Base-by-base conservation (phyloP, 2,113 vertebrate species). In the Australoheros scitulus region DNA sequence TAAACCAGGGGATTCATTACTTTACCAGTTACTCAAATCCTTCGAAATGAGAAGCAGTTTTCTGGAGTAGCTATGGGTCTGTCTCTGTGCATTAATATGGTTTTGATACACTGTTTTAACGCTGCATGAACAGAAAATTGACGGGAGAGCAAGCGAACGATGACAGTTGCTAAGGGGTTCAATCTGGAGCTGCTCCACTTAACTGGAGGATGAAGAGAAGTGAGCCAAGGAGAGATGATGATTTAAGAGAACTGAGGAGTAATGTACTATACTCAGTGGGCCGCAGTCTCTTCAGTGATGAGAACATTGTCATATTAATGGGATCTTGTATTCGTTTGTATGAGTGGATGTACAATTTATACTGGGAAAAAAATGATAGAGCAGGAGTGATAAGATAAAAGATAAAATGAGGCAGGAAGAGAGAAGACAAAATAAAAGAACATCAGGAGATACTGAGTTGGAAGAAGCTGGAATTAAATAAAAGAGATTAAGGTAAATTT, bases 161-260 rank as follows among this genome's bases (percentile, higher is more conserved):
- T 82, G 87, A 87, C 88, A 89, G 83, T 86, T 81, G 82, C 89
- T 86, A 76, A 91, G 75, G 87, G 92, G 77, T 90, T 89, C 87
- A 80, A 86, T 92, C 90, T 89, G 75, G 86, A 90, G 89, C 79
- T 82, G 89, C 88, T 93, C 80, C 87, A 90, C 85, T 93, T 90
- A 90, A 88, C 90, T 81, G 81, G 76, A 92, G 88, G 86, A 90
- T 87, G 88, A 93, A 87, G 74, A 85, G 80, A 87, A 85, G 77
- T 78, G 90, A 88, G 87, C 38, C 6, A 65, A 89, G 75, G 77
- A 85, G 87, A 86, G 83, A 76, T 58, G 68, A 84, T 79, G 80
- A 90, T 91, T 90, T 91, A 90, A 85, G 89, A 89, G 89, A 85
- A 76, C 55, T 0, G 3, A 83, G 20, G 75, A 89, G 88, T 83